Conservation (phyloP, 2,888 invertebrate genomes). For the Margaritifera margaritifera region DNA sequence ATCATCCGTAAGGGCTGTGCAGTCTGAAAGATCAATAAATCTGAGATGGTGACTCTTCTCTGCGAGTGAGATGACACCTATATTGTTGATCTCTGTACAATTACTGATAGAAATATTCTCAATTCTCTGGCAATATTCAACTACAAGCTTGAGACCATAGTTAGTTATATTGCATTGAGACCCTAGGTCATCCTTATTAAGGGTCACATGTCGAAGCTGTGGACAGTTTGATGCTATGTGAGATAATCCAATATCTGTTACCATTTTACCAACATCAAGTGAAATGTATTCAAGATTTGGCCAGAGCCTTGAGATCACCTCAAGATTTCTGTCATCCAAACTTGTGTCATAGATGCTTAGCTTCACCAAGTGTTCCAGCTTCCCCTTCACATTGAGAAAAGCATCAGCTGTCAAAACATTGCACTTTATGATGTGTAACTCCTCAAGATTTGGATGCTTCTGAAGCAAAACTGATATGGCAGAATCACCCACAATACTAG, state of each 20-base stretch:
- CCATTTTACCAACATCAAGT: neutral
- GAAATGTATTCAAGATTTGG: slow-evolving; percentile 3
- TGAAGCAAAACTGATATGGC: slow-evolving; percentile 3
- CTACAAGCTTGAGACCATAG: slow-evolving; percentile 20
- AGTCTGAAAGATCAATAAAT: slow-evolving; percentile 38
- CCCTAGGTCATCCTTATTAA: too few relatives aligned
- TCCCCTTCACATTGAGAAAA: slow-evolving; percentile 4
- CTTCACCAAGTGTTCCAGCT: slow-evolving; percentile 3
- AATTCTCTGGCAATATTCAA: slow-evolving; percentile 20
- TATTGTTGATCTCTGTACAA: slow-evolving; percentile 43
- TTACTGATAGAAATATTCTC: slow-evolving; percentile 16
- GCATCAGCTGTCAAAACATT: slow-evolving; percentile 13
- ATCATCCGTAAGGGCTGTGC: slow-evolving; percentile 41
- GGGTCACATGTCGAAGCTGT: slow-evolving; percentile 13
- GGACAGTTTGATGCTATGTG: slow-evolving; percentile 12
- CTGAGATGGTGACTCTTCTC: slow-evolving; percentile 25
- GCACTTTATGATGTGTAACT: slow-evolving; percentile 12
- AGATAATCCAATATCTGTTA: slow-evolving; percentile 1
- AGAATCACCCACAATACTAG: slow-evolving; percentile 3
- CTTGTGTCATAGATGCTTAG: slow-evolving; percentile 11
- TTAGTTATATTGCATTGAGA: slow-evolving; percentile 18
- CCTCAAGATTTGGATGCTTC: slow-evolving; percentile 12
- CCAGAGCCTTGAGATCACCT: slow-evolving; percentile 15
- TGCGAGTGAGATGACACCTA: slow-evolving; percentile 36
- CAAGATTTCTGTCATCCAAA: slow-evolving; percentile 16